phyloP scores from a whole-genome alignment of 2,113 vertebrate species.

The Tapirus terrestris region DNA sequence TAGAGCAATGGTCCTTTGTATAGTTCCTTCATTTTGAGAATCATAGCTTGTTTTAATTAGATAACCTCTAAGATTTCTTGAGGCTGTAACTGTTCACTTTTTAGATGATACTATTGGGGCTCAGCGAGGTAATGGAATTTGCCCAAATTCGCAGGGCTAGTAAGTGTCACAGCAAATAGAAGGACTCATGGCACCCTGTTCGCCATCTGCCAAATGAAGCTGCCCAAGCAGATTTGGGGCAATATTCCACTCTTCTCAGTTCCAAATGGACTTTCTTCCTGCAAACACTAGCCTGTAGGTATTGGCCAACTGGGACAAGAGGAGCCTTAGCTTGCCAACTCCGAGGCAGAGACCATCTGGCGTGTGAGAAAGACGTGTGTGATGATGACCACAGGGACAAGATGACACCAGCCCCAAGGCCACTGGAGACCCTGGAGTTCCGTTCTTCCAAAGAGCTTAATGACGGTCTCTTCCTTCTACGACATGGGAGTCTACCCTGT shows the following conservation, averaged over 20 bases:
- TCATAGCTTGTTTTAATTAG: not conserved
- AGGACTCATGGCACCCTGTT: not conserved
- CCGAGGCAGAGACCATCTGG: conserved; percentile 60
- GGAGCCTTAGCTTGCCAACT: not conserved
- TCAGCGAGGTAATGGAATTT: not conserved
- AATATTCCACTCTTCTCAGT: not conserved
- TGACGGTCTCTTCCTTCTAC: conserved; percentile 1
- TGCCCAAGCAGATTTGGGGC: not conserved
- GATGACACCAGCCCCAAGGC: not conserved
- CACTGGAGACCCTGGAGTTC: conserved; percentile 9
- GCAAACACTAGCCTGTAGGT: not conserved
- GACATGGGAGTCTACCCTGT: conserved; percentile 28
- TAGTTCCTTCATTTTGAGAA: not conserved
- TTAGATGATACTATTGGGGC: not conserved
- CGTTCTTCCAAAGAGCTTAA: not conserved
- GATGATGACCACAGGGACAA: not conserved
- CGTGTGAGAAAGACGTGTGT: conserved; percentile 38
- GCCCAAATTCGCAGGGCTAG: not conserved
- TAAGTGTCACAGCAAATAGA: accelerated
- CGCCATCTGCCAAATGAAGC: not conserved
- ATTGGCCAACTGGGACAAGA: conserved; percentile 41
- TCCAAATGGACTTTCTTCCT: not conserved
- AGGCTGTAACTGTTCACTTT: not conserved
- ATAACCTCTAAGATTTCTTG: not conserved
- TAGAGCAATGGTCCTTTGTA: not conserved